Conservation (phyloP, 2,888 invertebrate genomes). For the Copidosoma aretas region DNA sequence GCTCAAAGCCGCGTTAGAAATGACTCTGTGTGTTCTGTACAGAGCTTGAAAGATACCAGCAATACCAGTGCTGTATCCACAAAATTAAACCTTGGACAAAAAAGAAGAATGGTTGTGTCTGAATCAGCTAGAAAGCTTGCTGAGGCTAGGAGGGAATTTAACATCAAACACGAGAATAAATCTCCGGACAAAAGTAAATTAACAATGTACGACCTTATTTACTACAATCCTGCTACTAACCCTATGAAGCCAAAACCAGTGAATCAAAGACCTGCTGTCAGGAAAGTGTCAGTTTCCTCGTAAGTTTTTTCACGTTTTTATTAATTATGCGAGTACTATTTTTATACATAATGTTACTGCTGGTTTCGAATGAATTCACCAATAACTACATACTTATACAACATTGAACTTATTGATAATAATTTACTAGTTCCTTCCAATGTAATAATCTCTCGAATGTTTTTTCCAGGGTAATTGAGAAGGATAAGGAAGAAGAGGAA, state of each 20-base stretch:
- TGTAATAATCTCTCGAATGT: too few relatives aligned
- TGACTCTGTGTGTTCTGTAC: constrained; percentile 64
- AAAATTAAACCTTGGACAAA: neutral
- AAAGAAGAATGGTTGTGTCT: constrained; percentile 54
- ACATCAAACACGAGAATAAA: constrained; percentile 64
- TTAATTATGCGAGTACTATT: neutral
- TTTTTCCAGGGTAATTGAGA: constrained; percentile 1
- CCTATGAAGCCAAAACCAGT: constrained; percentile 67
- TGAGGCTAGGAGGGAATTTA: constrained; percentile 66
- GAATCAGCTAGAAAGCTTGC: constrained; percentile 66
- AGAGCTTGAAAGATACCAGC: constrained; percentile 53
- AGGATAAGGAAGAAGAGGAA: constrained; percentile 55
- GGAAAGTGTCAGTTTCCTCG: constrained; percentile 46
- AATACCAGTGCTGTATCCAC: constrained; percentile 8
- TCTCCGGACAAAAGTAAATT: constrained; percentile 72
- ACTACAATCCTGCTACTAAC: constrained; percentile 83
- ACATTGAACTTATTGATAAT: too few relatives aligned
- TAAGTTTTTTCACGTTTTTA: constrained; percentile 45
- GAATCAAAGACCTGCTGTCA: constrained; percentile 22
- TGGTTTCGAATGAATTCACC: neutral
- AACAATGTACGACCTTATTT: constrained; percentile 92
- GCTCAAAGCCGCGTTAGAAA: constrained; percentile 60
- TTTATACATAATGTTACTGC: neutral
- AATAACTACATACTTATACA: too few relatives aligned
- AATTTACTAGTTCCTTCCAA: too few relatives aligned